Percentiles rank a stretch among this genome's conserved stretches.
Conservation (phyloP, 1,140 invertebrate species). For the Branchinecta lynchi region DNA sequence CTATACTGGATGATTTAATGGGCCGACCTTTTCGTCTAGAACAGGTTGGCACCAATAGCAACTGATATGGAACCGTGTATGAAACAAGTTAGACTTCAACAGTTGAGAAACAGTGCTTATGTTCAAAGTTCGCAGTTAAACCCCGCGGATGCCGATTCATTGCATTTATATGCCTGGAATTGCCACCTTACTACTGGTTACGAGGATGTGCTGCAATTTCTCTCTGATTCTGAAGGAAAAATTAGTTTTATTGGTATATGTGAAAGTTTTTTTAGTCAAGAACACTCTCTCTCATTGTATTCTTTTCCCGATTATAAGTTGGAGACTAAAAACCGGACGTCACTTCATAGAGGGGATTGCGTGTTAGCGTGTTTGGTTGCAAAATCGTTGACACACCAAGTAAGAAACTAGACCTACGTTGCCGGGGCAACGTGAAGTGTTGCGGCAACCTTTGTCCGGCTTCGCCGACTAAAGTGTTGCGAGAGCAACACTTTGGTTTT, state of each 20-base stretch:
- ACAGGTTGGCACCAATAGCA: neutral
- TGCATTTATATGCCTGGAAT: conserved; percentile 9
- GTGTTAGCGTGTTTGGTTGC: neutral
- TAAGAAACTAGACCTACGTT: no score
- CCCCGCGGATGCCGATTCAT: neutral
- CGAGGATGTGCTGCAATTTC: no score
- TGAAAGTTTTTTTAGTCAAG: conserved; percentile 6
- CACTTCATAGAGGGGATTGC: conserved; percentile 8
- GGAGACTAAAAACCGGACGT: conserved; percentile 9
- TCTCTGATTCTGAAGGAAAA: conserved; percentile 6
- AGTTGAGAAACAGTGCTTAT: conserved; percentile 1
- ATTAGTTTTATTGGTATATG: conserved; percentile 10
- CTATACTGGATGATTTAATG: neutral
- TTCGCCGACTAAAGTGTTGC: no score
- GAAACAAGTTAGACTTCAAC: conserved; percentile 6
- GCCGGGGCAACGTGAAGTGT: no score
- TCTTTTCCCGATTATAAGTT: conserved; percentile 3
- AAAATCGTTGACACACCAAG: no score
- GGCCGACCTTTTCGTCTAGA: conserved; percentile 3
- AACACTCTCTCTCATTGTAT: conserved; percentile 9
- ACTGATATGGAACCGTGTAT: neutral
- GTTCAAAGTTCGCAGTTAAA: conserved; percentile 6
- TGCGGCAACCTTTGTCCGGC: no score
- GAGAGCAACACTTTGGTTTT: no score
- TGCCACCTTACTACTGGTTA: conserved; percentile 8